A percentile compares a stretch with the other conserved stretches of the same genome.
Conservation (phyloP, 2,113 vertebrate species). For the Poicephalus gulielmi region DNA sequence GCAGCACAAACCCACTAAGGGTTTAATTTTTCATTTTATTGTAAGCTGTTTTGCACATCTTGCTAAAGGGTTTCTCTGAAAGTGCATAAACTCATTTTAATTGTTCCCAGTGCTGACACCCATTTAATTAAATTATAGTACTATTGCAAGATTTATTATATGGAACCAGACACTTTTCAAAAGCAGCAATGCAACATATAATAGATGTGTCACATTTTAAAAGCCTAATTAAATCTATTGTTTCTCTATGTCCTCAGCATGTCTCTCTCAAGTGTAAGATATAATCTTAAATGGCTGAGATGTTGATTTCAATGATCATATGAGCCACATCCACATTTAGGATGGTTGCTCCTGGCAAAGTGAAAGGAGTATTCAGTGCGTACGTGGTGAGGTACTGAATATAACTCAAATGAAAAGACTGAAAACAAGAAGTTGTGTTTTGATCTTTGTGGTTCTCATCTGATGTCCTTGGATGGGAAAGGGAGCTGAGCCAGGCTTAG, state of each 20-base stretch:
- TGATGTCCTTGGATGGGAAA: not conserved
- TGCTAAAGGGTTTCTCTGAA: conserved; percentile 51
- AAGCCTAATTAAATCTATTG: conserved; percentile 65
- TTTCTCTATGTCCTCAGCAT: conserved; percentile 39
- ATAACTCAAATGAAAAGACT: not conserved
- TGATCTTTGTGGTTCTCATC: not conserved
- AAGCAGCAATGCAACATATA: conserved; percentile 41
- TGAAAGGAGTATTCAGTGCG: not conserved
- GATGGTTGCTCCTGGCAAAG: not conserved
- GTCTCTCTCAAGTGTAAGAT: conserved; percentile 45
- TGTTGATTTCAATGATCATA: conserved; percentile 21
- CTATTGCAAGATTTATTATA: conserved; percentile 45
- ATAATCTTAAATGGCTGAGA: not conserved
- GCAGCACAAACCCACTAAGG: conserved; percentile 18
- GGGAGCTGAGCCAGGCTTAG: not conserved
- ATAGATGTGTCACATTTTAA: conserved; percentile 53
- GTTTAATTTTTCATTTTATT: conserved; percentile 36
- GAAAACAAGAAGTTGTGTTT: not conserved
- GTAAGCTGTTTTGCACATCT: conserved; percentile 36
- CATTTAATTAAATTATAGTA: conserved; percentile 54
- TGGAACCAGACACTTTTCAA: conserved; percentile 8
- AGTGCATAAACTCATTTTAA: conserved; percentile 56
- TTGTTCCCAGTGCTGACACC: conserved; percentile 56
- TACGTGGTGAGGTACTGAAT: not conserved
- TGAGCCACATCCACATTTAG: not conserved